phyloP scores from a whole-genome alignment of 2,113 vertebrate genomes.

The mouse (Mus musculus) region GRCm39 chr14:54898501-54899000 shows the following conservation, averaged over 20 bases:
- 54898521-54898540: not conserved
- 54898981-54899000: not conserved
- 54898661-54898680: not conserved
- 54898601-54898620: not conserved
- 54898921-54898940: not conserved
- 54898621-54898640: not conserved
- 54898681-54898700: not conserved
- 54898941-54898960: not conserved
- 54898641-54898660: not conserved
- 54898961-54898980: not conserved
- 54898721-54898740: no score
- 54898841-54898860: no score
- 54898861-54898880: no score
- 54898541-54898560: not conserved
- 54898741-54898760: no score
- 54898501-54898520: not conserved
- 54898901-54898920: no score
- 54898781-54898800: no score
- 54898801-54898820: no score
- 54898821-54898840: no score
- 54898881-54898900: no score
- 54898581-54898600: not conserved
- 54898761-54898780: no score
- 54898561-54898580: not conserved
- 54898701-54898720: not conserved